Conservation (phyloP, 2,888 invertebrate species). For the Eristalis tenax region DNA sequence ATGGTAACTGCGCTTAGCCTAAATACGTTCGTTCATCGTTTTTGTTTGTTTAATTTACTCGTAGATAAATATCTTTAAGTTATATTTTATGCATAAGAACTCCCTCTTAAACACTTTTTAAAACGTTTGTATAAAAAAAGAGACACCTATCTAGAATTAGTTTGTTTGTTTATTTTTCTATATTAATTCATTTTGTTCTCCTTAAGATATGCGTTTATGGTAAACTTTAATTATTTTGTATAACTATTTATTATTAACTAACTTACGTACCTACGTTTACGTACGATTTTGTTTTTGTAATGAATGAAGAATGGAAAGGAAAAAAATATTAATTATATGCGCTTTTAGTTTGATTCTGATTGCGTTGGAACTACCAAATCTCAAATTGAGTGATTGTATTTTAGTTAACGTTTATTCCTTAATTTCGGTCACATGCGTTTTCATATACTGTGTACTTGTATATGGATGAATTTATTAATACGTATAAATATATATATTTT, state of each 20-base stretch:
- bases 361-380: slow-evolving; percentile 62
- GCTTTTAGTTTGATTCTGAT: slow-evolving; percentile 36
- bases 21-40: slow-evolving; percentile 7
- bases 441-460: not conserved
- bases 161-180: slow-evolving; percentile 53
- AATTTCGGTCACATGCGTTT: slow-evolving; percentile 28
- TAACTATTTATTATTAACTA: slow-evolving; percentile 55
- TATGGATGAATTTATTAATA: slow-evolving; percentile 45
- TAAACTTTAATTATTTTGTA: slow-evolving; percentile 60
- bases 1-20: slow-evolving; percentile 2
- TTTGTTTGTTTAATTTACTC: slow-evolving; percentile 4
- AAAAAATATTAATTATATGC: slow-evolving; percentile 18
- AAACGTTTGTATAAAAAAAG: slow-evolving; percentile 30
- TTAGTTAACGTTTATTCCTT: slow-evolving; percentile 58
- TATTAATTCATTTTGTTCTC: slow-evolving; percentile 3
- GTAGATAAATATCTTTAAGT: slow-evolving; percentile 38
- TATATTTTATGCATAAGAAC: slow-evolving; percentile 50
- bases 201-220: slow-evolving; percentile 44
- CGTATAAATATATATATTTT: slow-evolving; percentile 30
- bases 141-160: slow-evolving; percentile 26
- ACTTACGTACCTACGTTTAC: not conserved
- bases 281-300: not conserved
- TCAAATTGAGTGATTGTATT: slow-evolving; percentile 66
- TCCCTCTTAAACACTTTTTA: slow-evolving; percentile 28
- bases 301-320: not conserved